phyloP scores from a whole-genome alignment of 64 coral and sea anemone genomes.

The Anthopleura sola region DNA sequence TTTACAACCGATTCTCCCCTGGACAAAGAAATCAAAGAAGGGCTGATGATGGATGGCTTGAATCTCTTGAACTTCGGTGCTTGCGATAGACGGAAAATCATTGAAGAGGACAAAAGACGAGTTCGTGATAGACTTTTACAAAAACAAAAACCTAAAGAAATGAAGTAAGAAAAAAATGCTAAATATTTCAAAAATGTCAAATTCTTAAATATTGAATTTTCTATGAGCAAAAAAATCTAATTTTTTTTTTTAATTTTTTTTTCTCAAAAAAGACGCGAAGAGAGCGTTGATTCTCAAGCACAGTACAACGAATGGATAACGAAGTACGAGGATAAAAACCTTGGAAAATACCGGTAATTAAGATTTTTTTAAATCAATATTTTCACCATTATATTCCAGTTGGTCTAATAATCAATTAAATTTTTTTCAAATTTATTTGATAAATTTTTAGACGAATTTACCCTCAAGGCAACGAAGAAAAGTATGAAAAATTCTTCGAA shows the following conservation, averaged over 20 bases:
- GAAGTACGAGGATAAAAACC: constrained; percentile 85
- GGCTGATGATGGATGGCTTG: constrained; percentile 82
- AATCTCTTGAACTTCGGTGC: constrained; percentile 86
- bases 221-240: no score
- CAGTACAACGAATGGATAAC: constrained; percentile 81
- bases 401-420: neutral
- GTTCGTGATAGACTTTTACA: constrained; percentile 88
- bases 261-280: constrained; percentile 51
- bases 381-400: neutral
- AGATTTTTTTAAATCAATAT: neutral
- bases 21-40: constrained; percentile 98
- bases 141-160: constrained; percentile 87
- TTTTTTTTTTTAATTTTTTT: neutral
- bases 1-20: constrained; percentile 93
- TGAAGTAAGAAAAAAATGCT: constrained; percentile 44
- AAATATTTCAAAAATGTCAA: no score
- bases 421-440: neutral
- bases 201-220: no score
- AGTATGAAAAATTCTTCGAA: constrained; percentile 87
- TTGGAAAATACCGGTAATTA: constrained; percentile 84
- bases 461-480: constrained; percentile 88
- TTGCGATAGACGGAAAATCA: constrained; percentile 81
- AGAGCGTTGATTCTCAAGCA: constrained; percentile 49
- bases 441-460: constrained; percentile 76
- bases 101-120: constrained; percentile 92